Conservation (phyloP, 2,113 vertebrate species). For the Forbesichthys papilliferus region DNA sequence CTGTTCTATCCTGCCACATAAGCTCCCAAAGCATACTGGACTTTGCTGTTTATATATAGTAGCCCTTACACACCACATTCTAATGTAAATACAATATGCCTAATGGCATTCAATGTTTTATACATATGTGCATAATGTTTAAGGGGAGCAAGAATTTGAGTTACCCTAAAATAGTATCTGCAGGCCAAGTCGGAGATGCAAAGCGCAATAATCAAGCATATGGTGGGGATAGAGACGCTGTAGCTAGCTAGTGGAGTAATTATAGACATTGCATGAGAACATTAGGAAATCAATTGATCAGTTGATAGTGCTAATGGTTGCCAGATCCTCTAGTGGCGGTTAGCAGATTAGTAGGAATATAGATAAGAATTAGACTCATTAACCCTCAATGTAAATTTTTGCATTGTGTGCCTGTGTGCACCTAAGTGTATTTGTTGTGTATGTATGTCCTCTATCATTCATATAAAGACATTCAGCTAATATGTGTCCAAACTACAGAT, state of each 20-base stretch:
- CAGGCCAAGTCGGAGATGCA: too few species aligned
- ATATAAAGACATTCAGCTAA: not conserved
- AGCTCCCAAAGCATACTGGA: too few species aligned
- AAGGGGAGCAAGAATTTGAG: too few species aligned
- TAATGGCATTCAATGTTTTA: too few species aligned
- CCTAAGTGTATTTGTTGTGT: not conserved
- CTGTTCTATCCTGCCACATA: too few species aligned
- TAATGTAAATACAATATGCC: too few species aligned
- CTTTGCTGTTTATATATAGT: not conserved
- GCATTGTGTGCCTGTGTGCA: not conserved
- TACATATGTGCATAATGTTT: too few species aligned
- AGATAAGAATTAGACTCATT: slow-evolving; percentile 6
- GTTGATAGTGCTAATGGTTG: slow-evolving; percentile 14
- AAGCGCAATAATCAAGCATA: too few species aligned
- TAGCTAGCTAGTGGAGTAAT: slow-evolving; percentile 1
- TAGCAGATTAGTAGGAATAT: slow-evolving; percentile 10
- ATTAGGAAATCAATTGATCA: slow-evolving; percentile 30
- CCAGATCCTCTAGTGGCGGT: not conserved
- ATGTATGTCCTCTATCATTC: not conserved
- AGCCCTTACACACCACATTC: not conserved
- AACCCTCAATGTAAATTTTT: not conserved
- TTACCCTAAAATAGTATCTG: too few species aligned
- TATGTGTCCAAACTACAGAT: not conserved
- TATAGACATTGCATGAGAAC: slow-evolving; percentile 11
- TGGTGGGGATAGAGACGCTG: not conserved